These are phyloP conservation scores for Popillia japonica DNA, from an alignment of 1,140 invertebrate genomes.

Conservation along the genomic window DNA sequence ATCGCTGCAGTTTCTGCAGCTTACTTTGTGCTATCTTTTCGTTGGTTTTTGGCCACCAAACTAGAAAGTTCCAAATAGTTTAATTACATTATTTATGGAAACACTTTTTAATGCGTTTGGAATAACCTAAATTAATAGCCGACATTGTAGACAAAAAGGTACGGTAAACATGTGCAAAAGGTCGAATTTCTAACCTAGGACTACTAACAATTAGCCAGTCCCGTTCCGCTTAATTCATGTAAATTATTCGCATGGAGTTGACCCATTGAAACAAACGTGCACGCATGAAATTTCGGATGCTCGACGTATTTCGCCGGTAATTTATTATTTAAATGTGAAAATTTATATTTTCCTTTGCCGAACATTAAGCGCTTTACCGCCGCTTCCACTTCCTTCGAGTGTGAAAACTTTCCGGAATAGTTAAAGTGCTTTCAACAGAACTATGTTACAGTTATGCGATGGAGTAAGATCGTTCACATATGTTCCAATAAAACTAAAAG, in stretches of 20 bases:
- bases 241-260: constrained; percentile 10
- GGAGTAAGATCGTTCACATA: neutral
- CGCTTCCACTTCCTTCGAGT: constrained; percentile 10
- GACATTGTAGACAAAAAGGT: neutral
- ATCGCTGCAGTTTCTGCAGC: too few relatives aligned
- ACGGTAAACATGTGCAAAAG: neutral
- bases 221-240: constrained; percentile 1
- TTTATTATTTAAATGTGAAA: constrained; percentile 12
- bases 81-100: too few relatives aligned
- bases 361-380: neutral
- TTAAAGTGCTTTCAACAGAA: neutral
- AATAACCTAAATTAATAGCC: too few relatives aligned
- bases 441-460: constrained; percentile 5
- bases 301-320: neutral
- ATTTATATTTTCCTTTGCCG: constrained; percentile 14
- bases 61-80: too few relatives aligned
- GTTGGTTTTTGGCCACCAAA: too few relatives aligned
- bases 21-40: too few relatives aligned
- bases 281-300: neutral
- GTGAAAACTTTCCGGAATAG: neutral
- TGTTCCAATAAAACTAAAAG: neutral
- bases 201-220: neutral
- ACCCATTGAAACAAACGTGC: constrained; percentile 10
- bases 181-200: constrained; percentile 2
- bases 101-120: too few relatives aligned